phyloP scores from a whole-genome alignment of 2,113 vertebrate genomes.

The Forbesichthys papilliferus region DNA sequence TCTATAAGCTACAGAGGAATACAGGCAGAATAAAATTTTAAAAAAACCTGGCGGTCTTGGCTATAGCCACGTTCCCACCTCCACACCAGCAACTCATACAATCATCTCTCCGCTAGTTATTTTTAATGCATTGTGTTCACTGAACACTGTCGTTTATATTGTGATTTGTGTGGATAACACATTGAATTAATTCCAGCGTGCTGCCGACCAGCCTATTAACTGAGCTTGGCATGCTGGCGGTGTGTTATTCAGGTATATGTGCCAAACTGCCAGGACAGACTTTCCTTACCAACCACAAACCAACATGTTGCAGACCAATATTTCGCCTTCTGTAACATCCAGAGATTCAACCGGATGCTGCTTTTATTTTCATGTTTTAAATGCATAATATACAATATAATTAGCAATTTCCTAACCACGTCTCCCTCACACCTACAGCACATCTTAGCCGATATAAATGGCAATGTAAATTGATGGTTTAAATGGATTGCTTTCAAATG shows the following conservation, averaged over 20 bases:
- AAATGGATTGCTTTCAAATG: too few relatives aligned
- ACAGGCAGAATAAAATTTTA: slow-evolving; percentile 18
- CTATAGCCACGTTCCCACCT: not conserved
- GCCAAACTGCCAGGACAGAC: not conserved
- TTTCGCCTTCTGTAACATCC: not conserved
- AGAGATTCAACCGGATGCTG: not conserved
- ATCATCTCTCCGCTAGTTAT: too few relatives aligned
- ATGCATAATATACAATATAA: not conserved
- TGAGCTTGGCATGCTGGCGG: not conserved
- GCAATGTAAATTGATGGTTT: too few relatives aligned
- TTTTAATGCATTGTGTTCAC: too few relatives aligned
- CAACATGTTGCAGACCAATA: not conserved
- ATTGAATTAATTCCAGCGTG: not conserved
- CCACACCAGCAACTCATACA: not conserved
- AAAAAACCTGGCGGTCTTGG: slow-evolving; percentile 13
- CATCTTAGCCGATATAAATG: too few relatives aligned
- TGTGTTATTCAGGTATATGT: not conserved
- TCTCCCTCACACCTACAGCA: too few relatives aligned
- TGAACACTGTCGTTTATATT: too few relatives aligned
- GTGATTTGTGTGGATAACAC: too few relatives aligned
- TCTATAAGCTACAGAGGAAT: slow-evolving; percentile 18
- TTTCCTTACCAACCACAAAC: not conserved
- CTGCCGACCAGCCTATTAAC: not conserved
- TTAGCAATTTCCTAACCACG: not conserved
- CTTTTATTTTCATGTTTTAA: not conserved